Evolutionary conservation across 2,888 invertebrate species (phyloP), one percentile per base, ranked within the genome.

Genomic region (Clepsis dumicolana): DNA sequence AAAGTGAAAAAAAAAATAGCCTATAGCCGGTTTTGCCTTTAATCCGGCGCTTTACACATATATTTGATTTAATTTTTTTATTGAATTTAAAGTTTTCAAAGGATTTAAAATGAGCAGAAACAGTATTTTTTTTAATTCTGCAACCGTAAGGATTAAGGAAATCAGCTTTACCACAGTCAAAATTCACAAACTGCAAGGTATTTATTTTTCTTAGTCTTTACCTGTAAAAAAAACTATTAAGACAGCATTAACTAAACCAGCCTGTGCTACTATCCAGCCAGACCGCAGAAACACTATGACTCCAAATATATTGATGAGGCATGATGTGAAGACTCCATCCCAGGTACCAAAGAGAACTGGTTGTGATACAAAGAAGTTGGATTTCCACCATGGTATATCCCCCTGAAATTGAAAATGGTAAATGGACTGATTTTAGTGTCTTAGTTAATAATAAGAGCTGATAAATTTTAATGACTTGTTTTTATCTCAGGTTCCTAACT

Each of bases 281-380:
- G 98, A 98, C 79, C 99, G 94, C 70, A 99, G 94, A 90, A 99
- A 99, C 71, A 99, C 98, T 87, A 99, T 98, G 0, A 99, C 99
- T 81, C 99, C 99, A 93, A 99, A 98, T 69, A 99, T 98, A 90
- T 99, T 99, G 83, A 99, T 98, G 80, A 99, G 96, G 85, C 98
- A 99, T 62, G 99, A 98, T 65, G 99, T 98, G 86, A 99, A 99
- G 7, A 99, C 99, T 73, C 99, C 99, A 91, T 99, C 99, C 98
- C 98, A 99, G 0, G 98, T 98, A 14, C 99, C 99, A 94, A 99
- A 99, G 62, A 99, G 93, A 64, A 99, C 97, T 38, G 98, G 98
- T 88, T 99, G 98, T 35, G 98, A 98, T 89, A 99, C 96, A 85
- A 99, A 98, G 90, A 99, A 98, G 85, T 98, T 98, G 32, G 98